phyloP scores from a whole-genome alignment of 2,888 invertebrate genomes.

The Sesamia inferens region DNA sequence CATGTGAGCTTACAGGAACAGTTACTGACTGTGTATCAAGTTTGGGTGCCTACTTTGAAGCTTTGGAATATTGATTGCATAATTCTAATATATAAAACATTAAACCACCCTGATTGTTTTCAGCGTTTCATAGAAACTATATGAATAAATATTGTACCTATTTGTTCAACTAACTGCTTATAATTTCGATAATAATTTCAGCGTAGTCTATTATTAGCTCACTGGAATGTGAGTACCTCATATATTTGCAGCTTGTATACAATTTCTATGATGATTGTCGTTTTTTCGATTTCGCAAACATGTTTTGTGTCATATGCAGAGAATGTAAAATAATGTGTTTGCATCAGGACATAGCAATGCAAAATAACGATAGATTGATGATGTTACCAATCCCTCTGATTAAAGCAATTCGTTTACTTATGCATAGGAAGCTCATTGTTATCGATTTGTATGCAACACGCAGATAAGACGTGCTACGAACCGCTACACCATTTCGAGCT shows the following conservation, averaged over 20 bases:
- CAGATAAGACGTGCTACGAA: neutral
- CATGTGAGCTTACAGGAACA: neutral
- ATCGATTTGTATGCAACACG: neutral
- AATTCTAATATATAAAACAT: neutral
- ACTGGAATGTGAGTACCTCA: neutral
- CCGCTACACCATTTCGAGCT: neutral
- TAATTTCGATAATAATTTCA: neutral
- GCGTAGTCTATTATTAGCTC: neutral
- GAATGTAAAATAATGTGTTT: neutral
- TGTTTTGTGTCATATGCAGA: neutral
- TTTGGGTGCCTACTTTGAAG: neutral
- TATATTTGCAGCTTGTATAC: neutral
- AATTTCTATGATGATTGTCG: no score
- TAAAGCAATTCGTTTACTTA: neutral
- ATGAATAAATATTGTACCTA: neutral
- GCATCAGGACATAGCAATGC: neutral
- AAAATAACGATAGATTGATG: neutral
- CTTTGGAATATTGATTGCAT: neutral
- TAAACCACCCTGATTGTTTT: neutral
- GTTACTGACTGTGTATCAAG: neutral
- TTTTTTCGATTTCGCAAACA: neutral
- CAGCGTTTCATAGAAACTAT: neutral
- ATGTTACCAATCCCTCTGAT: neutral
- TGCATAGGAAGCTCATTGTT: slow-evolving; percentile 2
- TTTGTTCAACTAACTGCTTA: slow-evolving; percentile 1